Conservation (phyloP, 2,113 vertebrate genomes). For the Dermatemys mawii region DNA sequence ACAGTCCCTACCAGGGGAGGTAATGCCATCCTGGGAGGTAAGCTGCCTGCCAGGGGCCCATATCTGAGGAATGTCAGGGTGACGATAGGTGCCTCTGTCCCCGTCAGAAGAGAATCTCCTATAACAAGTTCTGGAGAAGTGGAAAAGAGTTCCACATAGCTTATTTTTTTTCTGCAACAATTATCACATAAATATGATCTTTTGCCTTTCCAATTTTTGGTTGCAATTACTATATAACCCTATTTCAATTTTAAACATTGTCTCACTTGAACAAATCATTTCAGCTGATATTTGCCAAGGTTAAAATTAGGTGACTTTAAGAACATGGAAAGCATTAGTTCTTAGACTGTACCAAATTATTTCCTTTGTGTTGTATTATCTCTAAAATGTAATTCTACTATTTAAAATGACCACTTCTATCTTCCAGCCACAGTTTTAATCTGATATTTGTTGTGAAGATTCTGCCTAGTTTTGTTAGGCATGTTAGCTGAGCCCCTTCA, state of each 20-base stretch:
- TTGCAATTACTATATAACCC: not conserved
- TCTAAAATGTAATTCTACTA: not conserved
- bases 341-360: not conserved
- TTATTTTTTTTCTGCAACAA: too few species aligned
- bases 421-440: not conserved
- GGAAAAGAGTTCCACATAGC: too few species aligned
- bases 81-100: too few species aligned
- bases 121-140: not conserved
- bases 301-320: not conserved
- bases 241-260: not conserved
- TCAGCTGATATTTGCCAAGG: not conserved
- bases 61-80: too few species aligned
- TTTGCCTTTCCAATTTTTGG: not conserved
- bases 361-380: not conserved
- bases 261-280: not conserved
- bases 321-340: not conserved
- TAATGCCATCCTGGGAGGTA: too few species aligned
- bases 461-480: not conserved
- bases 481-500: not conserved
- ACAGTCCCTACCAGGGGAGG: too few species aligned
- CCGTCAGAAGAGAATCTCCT: not conserved
- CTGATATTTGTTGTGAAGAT: not conserved
- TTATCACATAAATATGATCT: not conserved
- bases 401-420: not conserved
- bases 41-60: too few species aligned